A percentile compares a stretch with the other conserved stretches of the same genome.
Conservation (phyloP, 2,113 vertebrate species). For the Cairina moschata region DNA sequence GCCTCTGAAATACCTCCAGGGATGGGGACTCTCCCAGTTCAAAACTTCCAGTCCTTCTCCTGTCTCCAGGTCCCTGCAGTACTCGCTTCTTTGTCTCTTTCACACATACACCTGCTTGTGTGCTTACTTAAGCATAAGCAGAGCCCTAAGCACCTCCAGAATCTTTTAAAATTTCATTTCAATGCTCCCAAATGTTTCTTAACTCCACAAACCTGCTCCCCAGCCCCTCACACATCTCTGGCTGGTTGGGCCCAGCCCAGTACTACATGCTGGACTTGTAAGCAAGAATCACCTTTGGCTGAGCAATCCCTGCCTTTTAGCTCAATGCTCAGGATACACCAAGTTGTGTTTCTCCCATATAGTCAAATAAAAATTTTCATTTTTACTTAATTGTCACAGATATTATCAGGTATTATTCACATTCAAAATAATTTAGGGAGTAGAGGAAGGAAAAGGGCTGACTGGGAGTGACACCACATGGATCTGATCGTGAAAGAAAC, state of each 20-base stretch:
- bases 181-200: neutral
- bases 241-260: neutral
- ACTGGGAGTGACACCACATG: neutral
- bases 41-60: neutral
- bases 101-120: neutral
- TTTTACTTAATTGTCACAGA: neutral
- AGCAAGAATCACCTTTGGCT: neutral
- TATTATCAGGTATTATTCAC: neutral
- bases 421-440: neutral
- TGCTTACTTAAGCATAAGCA: accelerated
- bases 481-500: neutral
- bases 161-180: neutral
- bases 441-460: neutral
- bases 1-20: neutral
- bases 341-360: neutral
- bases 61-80: neutral
- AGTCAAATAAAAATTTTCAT: neutral
- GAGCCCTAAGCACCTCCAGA: neutral
- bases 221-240: neutral
- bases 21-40: neutral
- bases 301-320: neutral
- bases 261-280: neutral
- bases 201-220: neutral
- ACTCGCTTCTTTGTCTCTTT: accelerated
- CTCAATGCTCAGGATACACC: neutral